A percentile compares a stretch with the other conserved stretches of the same genome.
Evolutionary conservation across 2,797 vertebrate species (phyloP).

Genomic region (Pteronotus mesoamericanus): DNA sequence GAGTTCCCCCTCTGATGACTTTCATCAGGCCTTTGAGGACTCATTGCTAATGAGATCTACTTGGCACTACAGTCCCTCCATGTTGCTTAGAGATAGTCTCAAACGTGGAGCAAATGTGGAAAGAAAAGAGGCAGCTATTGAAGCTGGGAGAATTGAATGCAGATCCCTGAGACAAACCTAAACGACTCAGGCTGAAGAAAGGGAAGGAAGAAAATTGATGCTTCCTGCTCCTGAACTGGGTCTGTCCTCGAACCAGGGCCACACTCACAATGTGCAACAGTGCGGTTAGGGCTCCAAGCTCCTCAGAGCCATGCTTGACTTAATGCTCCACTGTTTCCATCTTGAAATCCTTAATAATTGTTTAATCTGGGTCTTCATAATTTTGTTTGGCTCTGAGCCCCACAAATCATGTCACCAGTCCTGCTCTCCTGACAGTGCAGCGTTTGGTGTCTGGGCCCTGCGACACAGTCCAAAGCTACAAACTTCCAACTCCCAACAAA

Average conservation of each 20-base stretch:
- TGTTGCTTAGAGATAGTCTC: conserved; percentile 39
- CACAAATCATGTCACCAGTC: fast-evolving
- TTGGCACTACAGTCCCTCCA: background rate
- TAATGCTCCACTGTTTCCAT: fast-evolving
- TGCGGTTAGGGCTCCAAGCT: no score
- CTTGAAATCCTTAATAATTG: background rate
- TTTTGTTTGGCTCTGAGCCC: background rate
- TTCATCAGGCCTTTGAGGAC: conserved; percentile 54
- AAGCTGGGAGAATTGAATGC: background rate
- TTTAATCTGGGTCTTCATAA: background rate
- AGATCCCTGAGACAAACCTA: background rate
- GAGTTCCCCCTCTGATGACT: background rate
- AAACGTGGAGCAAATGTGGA: background rate
- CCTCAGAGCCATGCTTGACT: background rate
- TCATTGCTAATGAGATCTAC: conserved; percentile 44
- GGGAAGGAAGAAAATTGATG: background rate
- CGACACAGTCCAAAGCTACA: background rate
- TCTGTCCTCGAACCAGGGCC: background rate
- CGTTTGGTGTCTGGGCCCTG: fast-evolving
- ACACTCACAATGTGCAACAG: fast-evolving
- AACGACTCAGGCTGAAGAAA: background rate
- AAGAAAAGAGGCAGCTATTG: fast-evolving
- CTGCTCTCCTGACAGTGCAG: background rate
- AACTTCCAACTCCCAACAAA: background rate
- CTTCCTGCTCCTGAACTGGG: background rate